These are phyloP conservation scores for Hipparchia sbordonii DNA, from an alignment of 2,888 invertebrate species.

Conservation along the genomic window DNA sequence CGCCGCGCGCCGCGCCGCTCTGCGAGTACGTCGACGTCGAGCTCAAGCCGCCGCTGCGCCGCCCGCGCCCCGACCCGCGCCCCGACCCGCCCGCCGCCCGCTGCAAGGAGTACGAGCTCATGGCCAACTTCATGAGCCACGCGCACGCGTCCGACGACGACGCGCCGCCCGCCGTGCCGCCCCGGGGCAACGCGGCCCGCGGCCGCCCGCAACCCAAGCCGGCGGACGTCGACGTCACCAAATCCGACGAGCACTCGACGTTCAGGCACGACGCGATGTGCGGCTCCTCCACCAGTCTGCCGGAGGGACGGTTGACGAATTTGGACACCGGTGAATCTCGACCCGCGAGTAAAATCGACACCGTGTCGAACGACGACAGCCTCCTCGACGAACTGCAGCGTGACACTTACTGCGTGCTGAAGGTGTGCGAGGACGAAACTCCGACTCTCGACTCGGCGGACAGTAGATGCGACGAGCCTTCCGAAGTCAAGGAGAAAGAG, in stretches of 20 bases:
- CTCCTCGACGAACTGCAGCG: conserved; percentile 72
- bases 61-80: conserved; percentile 49
- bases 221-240: conserved; percentile 81
- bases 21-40: conserved; percentile 63
- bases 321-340: conserved; percentile 35
- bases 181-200: conserved; percentile 51
- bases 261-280: conserved; percentile 69
- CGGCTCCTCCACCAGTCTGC: conserved; percentile 60
- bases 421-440: conserved; percentile 69
- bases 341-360: conserved; percentile 46
- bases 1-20: conserved; percentile 51
- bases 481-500: conserved; percentile 47
- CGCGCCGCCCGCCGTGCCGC: conserved; percentile 65
- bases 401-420: conserved; percentile 69
- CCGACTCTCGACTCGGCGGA: conserved; percentile 41
- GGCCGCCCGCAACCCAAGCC: conserved; percentile 48
- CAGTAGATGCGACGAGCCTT: conserved; percentile 44
- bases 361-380: conserved; percentile 71
- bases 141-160: conserved; percentile 53
- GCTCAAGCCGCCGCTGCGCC: conserved; percentile 53
- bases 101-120: conserved; percentile 73
- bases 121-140: conserved; percentile 69
- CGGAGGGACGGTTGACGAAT: conserved; percentile 37
- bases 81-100: conserved; percentile 44
- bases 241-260: conserved; percentile 86